phyloP scores from a whole-genome alignment of 2,797 vertebrate genomes.

The Propithecus perrieri region DNA sequence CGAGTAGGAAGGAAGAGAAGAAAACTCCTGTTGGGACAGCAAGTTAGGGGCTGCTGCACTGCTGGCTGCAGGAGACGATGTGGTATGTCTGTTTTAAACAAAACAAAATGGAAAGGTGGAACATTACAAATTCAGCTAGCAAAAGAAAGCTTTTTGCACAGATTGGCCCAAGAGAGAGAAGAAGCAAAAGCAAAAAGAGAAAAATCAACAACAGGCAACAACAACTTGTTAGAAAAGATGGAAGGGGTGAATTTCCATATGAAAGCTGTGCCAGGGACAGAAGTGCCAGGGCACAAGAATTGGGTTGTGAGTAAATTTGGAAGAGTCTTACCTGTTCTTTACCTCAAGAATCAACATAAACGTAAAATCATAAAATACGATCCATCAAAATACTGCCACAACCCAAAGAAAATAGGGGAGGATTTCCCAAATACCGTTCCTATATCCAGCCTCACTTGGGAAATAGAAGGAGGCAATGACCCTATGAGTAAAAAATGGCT shows the following conservation, averaged over 20 bases:
- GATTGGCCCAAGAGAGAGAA: constrained; percentile 91
- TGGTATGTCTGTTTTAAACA: too few relatives aligned
- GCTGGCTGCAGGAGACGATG: too few relatives aligned
- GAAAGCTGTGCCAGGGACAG: constrained; percentile 97
- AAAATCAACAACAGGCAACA: constrained; percentile 73
- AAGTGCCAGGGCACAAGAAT: constrained; percentile 95
- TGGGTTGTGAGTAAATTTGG: constrained; percentile 98
- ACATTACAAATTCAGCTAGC: too few relatives aligned
- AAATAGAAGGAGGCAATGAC: constrained; percentile 87
- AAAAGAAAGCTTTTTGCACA: constrained; percentile 63
- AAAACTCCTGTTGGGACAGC: too few relatives aligned
- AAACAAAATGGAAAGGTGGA: too few relatives aligned
- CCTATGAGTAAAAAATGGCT: constrained; percentile 89
- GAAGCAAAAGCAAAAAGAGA: constrained; percentile 80
- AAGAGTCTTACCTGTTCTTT: constrained; percentile 93
- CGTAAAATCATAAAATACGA: constrained; percentile 94
- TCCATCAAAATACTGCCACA: constrained; percentile 97
- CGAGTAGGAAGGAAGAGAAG: too few relatives aligned
- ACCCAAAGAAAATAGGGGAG: constrained; percentile 91
- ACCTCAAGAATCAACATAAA: constrained; percentile 87
- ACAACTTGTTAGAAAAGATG: constrained; percentile 87
- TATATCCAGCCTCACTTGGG: constrained; percentile 92
- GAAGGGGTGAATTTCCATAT: constrained; percentile 92
- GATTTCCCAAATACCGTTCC: constrained; percentile 80
- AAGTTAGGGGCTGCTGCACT: too few relatives aligned